phyloP scores from a whole-genome alignment of 2,797 vertebrate genomes.

The Hemitrygon akajei region DNA sequence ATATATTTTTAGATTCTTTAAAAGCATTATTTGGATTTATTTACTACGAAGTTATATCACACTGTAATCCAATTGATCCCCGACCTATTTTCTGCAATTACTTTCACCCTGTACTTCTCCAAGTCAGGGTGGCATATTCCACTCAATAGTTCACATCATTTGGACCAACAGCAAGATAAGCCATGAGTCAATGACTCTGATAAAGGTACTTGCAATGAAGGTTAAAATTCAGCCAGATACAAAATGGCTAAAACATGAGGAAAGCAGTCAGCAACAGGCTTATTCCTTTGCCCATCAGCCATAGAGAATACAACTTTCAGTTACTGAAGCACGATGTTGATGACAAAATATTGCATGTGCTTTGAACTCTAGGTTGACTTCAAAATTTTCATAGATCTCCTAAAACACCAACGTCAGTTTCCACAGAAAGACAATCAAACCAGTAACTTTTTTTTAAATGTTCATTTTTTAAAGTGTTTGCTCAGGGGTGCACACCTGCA shows the following conservation, averaged over 20 bases:
- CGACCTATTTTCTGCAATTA: not conserved
- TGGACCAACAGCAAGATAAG: not conserved
- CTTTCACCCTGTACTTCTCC: not conserved
- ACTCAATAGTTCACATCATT: conserved; percentile 17
- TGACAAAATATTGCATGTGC: not conserved
- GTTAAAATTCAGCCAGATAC: not conserved
- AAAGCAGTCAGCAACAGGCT: not conserved
- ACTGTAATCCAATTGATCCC: conserved; percentile 25
- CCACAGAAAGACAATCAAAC: not conserved
- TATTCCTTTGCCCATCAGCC: not conserved
- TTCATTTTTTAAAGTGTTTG: not conserved
- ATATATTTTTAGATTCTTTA: conserved; percentile 18
- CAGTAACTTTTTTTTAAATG: no score
- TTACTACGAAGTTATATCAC: not conserved
- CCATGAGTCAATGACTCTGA: not conserved
- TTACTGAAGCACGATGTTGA: not conserved
- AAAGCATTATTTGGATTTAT: not conserved
- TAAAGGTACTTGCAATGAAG: not conserved
- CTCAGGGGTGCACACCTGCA: not conserved
- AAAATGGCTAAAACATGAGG: conserved; percentile 10
- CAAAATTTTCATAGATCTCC: not conserved
- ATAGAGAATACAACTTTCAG: not conserved
- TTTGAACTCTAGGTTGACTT: not conserved
- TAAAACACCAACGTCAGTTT: not conserved
- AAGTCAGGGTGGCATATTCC: not conserved